phyloP scores from a whole-genome alignment of 1,140 invertebrate species.

The Cyphomyrmex costatus region DNA sequence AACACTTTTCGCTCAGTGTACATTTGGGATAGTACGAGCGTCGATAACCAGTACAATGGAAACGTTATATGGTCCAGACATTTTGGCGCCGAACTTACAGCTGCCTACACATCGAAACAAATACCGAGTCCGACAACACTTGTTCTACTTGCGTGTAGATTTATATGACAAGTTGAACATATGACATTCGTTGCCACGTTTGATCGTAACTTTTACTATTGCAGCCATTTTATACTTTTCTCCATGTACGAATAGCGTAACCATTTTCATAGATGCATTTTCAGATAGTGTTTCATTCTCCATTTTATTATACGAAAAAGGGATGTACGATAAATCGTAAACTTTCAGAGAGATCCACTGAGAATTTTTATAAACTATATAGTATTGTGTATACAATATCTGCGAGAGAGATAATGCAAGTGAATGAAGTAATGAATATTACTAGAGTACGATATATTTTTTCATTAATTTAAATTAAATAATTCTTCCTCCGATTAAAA shows the following conservation, averaged over 20 bases:
- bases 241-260: neutral
- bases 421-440: neutral
- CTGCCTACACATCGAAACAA: constrained; percentile 73
- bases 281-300: constrained; percentile 1
- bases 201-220: constrained; percentile 56
- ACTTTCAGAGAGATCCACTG: neutral
- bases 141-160: constrained; percentile 56
- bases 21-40: constrained; percentile 1
- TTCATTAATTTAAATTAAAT: too few relatives aligned
- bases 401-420: neutral
- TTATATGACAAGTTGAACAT: constrained; percentile 59
- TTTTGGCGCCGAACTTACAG: constrained; percentile 80
- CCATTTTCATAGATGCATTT: constrained; percentile 16
- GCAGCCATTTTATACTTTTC: constrained; percentile 44
- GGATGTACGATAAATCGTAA: neutral
- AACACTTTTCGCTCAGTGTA: too few relatives aligned
- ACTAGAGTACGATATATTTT: neutral
- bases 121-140: constrained; percentile 56
- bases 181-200: constrained; percentile 60
- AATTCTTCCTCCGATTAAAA: too few relatives aligned
- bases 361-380: neutral
- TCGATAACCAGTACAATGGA: constrained; percentile 61
- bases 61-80: constrained; percentile 78
- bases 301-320: constrained; percentile 13
- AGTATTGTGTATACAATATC: neutral